Conservation (phyloP, 2,113 vertebrate genomes). For the Cricetomys ansorgei region DNA sequence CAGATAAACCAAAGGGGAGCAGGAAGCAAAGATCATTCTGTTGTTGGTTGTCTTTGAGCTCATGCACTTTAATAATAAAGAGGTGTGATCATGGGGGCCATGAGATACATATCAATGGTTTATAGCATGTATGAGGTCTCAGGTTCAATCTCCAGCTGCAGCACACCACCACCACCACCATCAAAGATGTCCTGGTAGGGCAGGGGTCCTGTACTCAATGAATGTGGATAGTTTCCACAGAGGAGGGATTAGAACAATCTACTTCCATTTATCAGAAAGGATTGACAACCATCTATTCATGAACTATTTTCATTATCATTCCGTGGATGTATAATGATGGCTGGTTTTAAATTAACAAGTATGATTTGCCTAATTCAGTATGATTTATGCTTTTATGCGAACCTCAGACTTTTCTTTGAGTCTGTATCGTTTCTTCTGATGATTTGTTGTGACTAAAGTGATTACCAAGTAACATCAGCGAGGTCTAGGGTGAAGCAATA, state of each 20-base stretch:
- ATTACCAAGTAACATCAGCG: neutral
- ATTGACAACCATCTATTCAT: too few species aligned
- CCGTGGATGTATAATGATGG: accelerated
- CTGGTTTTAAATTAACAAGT: neutral
- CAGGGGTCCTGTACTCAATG: neutral
- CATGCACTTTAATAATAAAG: neutral
- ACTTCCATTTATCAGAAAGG: neutral
- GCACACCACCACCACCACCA: neutral
- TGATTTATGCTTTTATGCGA: neutral
- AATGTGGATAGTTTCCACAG: neutral
- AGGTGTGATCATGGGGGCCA: neutral
- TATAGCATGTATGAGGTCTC: neutral
- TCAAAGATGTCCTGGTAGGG: neutral
- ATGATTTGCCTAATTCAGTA: neutral
- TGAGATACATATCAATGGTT: neutral
- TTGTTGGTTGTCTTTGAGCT: neutral
- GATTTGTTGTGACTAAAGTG: neutral
- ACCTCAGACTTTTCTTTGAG: neutral
- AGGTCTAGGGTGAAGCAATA: neutral
- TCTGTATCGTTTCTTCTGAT: neutral
- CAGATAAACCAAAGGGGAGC: neutral
- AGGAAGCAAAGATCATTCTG: neutral
- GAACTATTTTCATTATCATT: neutral
- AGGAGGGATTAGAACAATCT: neutral
- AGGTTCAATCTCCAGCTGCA: neutral